Evolutionary conservation across 2,888 invertebrate species (phyloP).

Genomic region (Platycheirus albimanus): DNA sequence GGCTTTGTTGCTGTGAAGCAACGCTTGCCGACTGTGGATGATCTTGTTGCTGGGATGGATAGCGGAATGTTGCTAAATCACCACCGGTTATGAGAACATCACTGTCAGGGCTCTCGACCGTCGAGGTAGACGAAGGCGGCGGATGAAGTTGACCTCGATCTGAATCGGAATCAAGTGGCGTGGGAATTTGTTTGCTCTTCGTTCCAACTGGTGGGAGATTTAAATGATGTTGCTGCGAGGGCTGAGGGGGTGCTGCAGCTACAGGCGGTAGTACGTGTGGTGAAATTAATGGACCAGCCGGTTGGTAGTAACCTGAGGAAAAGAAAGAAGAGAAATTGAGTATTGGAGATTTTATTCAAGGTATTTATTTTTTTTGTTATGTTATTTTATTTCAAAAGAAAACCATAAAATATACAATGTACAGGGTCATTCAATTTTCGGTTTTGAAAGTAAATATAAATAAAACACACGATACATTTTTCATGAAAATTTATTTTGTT

Average conservation of each 20-base stretch:
- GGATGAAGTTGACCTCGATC: slow-evolving; percentile 81
- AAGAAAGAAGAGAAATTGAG: slow-evolving; percentile 56
- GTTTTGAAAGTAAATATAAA: too few relatives aligned
- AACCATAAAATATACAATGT: too few relatives aligned
- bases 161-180: slow-evolving; percentile 82
- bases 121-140: slow-evolving; percentile 78
- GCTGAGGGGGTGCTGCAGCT: slow-evolving; percentile 79
- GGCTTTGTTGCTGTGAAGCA: slow-evolving; percentile 76
- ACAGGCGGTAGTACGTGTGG: slow-evolving; percentile 85
- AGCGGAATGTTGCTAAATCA: slow-evolving; percentile 79
- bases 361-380: too few relatives aligned
- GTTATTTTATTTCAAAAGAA: too few relatives aligned
- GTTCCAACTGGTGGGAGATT: slow-evolving; percentile 27
- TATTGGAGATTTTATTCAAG: not conserved
- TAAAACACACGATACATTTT: too few relatives aligned
- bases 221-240: slow-evolving; percentile 75
- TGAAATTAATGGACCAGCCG: slow-evolving; percentile 94
- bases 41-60: slow-evolving; percentile 76
- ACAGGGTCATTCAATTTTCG: too few relatives aligned
- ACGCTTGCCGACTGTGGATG: slow-evolving; percentile 72
- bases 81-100: slow-evolving; percentile 79
- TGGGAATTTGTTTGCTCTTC: slow-evolving; percentile 78
- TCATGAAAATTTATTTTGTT: too few relatives aligned
- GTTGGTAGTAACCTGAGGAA: slow-evolving; percentile 93
- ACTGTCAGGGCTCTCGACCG: slow-evolving; percentile 78